Conservation (phyloP, 2,797 vertebrate species). For the Kryptolebias ocellatus region DNA sequence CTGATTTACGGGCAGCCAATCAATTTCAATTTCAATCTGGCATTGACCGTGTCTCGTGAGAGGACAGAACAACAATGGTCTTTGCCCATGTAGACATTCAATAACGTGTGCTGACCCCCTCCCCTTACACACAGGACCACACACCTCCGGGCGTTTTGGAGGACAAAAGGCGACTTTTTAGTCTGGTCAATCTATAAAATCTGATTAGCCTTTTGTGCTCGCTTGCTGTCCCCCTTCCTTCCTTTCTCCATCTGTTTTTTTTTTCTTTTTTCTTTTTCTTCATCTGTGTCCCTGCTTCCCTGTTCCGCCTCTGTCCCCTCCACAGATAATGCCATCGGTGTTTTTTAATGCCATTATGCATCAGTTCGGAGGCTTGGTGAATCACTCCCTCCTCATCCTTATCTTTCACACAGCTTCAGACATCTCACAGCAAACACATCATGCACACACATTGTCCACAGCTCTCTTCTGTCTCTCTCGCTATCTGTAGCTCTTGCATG, state of each 20-base stretch:
- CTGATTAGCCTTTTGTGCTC: constrained; percentile 73
- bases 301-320: constrained; percentile 29
- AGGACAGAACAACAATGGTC: constrained; percentile 73
- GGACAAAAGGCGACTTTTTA: constrained; percentile 77
- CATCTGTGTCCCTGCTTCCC: constrained; percentile 15
- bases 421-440: constrained; percentile 38
- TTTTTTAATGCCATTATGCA: constrained; percentile 68
- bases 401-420: constrained; percentile 35
- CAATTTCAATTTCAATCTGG: constrained; percentile 81
- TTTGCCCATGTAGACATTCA: constrained; percentile 63
- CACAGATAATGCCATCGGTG: constrained; percentile 65
- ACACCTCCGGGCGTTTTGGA: constrained; percentile 70
- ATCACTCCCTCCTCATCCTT: constrained; percentile 35
- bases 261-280: constrained; percentile 13
- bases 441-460: constrained; percentile 48
- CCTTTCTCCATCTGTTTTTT: constrained; percentile 34
- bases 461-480: constrained; percentile 14
- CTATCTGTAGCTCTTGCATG: constrained; percentile 39
- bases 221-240: constrained; percentile 27
- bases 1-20: constrained; percentile 75
- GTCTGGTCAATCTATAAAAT: constrained; percentile 77
- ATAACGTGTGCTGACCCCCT: constrained; percentile 69
- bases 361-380: constrained; percentile 59
- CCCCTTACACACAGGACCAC: constrained; percentile 30
- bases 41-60: constrained; percentile 72